phyloP scores from a whole-genome alignment of 2,888 invertebrate genomes.

The Tholera decimalis region DNA sequence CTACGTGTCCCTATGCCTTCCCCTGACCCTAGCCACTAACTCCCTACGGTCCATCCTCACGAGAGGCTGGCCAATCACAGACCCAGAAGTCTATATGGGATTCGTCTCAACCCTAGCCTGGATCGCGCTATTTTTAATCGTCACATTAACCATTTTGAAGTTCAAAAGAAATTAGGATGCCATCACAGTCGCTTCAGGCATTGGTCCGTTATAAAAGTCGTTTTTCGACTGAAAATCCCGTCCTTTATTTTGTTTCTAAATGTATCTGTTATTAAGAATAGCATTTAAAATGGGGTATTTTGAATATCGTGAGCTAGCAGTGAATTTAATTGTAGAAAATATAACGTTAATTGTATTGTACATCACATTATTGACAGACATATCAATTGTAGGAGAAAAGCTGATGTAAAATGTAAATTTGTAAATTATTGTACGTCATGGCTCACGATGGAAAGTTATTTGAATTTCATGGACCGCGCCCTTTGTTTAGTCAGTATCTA shows the following conservation, averaged over 20 bases:
- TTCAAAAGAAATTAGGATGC: constrained; percentile 94
- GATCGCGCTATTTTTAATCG: constrained; percentile 96
- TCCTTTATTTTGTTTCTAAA: constrained; percentile 44
- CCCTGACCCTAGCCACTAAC: constrained; percentile 98
- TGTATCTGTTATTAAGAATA: constrained; percentile 49
- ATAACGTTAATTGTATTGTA: constrained; percentile 29
- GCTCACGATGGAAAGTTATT: constrained; percentile 47
- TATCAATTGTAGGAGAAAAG: constrained; percentile 27
- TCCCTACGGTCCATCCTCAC: constrained; percentile 96
- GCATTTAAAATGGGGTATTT: constrained; percentile 56
- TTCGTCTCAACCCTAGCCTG: constrained; percentile 96
- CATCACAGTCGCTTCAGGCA: constrained; percentile 61
- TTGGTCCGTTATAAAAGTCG: constrained; percentile 50
- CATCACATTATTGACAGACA: constrained; percentile 30
- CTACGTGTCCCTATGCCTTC: constrained; percentile 96
- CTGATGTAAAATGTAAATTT: constrained; percentile 24
- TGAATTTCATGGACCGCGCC: constrained; percentile 45
- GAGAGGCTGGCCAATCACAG: constrained; percentile 96
- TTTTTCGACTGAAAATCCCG: constrained; percentile 44
- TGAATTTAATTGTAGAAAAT: constrained; percentile 18
- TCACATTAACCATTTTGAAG: constrained; percentile 95
- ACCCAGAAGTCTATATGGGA: constrained; percentile 96
- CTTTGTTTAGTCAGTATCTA: constrained; percentile 54
- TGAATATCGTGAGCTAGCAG: constrained; percentile 48
- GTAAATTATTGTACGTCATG: constrained; percentile 38